phyloP scores from a whole-genome alignment of 2,113 vertebrate species.

The Grus americana region DNA sequence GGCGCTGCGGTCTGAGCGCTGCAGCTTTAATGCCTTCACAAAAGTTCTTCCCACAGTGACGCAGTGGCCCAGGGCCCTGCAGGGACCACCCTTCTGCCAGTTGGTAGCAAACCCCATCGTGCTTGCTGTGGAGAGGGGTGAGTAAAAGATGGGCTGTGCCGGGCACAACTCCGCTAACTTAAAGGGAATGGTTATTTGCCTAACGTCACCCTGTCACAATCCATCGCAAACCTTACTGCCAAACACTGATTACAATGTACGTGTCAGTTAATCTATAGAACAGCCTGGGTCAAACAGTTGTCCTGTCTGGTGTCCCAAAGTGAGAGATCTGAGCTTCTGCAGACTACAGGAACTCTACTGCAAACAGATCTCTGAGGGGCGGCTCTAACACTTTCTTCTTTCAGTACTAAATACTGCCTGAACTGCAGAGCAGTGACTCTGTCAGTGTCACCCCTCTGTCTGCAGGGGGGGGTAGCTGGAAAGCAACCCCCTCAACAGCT shows the following conservation, averaged over 20 bases:
- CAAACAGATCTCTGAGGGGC: background rate
- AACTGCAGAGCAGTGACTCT: accelerated
- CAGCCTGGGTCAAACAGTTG: no score
- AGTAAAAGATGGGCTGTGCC: background rate
- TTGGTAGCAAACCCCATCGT: accelerated
- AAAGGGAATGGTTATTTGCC: background rate
- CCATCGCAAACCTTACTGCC: background rate
- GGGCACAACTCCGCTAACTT: no score
- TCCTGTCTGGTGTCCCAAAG: background rate
- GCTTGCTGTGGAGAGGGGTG: background rate
- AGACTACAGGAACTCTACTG: background rate
- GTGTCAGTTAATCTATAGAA: accelerated
- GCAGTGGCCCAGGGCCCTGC: background rate
- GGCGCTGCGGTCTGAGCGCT: background rate
- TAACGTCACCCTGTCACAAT: background rate
- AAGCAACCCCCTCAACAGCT: background rate
- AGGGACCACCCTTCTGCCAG: background rate
- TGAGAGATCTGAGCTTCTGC: background rate
- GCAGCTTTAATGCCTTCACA: background rate
- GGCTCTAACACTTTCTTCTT: background rate
- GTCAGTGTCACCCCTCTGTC: background rate
- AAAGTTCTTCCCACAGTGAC: background rate
- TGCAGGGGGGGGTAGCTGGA: background rate
- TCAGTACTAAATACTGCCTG: background rate
- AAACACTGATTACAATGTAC: background rate